Evolutionary conservation across 1,140 invertebrate genomes (phyloP).

Genomic region (Drosophila repletoides): DNA sequence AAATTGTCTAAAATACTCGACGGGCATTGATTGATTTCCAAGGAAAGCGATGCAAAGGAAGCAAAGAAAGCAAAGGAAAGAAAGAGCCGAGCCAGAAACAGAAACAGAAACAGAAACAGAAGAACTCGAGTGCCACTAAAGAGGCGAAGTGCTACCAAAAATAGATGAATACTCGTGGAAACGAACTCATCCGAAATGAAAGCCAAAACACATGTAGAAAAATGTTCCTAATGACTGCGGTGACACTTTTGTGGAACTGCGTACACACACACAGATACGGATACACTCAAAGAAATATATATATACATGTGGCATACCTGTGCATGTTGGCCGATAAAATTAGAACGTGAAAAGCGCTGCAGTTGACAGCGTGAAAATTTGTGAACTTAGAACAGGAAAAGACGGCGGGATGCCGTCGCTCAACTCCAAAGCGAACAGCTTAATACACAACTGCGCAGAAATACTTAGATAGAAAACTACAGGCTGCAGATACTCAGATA

Average conservation of each 20-base stretch:
- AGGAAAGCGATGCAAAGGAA: conserved; percentile 53
- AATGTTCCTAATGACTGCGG: conserved; percentile 74
- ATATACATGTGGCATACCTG: conserved; percentile 54
- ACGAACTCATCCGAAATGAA: conserved; percentile 36
- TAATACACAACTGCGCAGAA: conserved; percentile 18
- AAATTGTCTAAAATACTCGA: conserved; percentile 59
- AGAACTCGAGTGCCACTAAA: conserved; percentile 42
- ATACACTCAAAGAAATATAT: not conserved
- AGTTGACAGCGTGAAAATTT: conserved; percentile 77
- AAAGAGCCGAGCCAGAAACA: not conserved
- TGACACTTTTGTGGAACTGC: conserved; percentile 74
- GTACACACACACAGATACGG: conserved; percentile 11
- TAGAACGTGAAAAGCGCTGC: conserved; percentile 72
- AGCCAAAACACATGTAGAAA: conserved; percentile 60
- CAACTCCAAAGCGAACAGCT: conserved; percentile 32
- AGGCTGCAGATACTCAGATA: not conserved
- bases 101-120: conserved; percentile 15
- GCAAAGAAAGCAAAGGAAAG: too few species aligned
- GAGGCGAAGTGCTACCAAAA: conserved; percentile 32
- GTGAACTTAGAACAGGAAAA: conserved; percentile 75
- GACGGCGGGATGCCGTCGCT: conserved; percentile 58
- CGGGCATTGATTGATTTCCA: conserved; percentile 75
- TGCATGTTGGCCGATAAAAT: conserved; percentile 64
- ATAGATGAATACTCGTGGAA: conserved; percentile 38
- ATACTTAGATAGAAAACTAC: conserved; percentile 1